Conservation (phyloP, 2,113 vertebrate genomes). For the Carollia perspicillata region DNA sequence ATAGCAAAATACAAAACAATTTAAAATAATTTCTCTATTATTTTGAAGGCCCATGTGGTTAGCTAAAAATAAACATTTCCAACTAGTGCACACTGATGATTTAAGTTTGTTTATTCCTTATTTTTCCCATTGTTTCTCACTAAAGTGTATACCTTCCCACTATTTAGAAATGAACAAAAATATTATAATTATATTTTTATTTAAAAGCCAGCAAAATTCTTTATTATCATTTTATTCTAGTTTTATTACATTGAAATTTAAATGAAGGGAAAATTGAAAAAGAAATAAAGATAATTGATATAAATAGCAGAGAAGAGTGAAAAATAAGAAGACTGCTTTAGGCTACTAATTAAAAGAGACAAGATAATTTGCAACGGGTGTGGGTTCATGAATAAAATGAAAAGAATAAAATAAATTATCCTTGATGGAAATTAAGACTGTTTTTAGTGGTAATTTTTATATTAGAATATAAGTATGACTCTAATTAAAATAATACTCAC, state of each 20-base stretch:
- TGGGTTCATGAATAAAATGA: conserved; percentile 61
- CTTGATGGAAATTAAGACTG: conserved; percentile 65
- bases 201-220: conserved; percentile 52
- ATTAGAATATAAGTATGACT: conserved; percentile 72
- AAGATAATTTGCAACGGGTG: conserved; percentile 61
- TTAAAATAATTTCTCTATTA: background rate
- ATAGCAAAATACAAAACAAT: background rate
- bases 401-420: conserved; percentile 69
- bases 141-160: background rate
- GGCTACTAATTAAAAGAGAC: conserved; percentile 72
- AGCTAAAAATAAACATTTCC: background rate
- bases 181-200: conserved; percentile 42
- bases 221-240: conserved; percentile 35
- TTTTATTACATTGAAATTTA: conserved; percentile 31
- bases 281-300: conserved; percentile 70
- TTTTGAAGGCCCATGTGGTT: background rate
- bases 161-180: conserved; percentile 34
- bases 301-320: conserved; percentile 49
- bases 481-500: conserved; percentile 73
- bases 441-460: conserved; percentile 67
- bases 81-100: background rate
- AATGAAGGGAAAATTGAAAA: conserved; percentile 49
- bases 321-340: conserved; percentile 58
- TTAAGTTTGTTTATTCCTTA: background rate
- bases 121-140: background rate